phyloP scores from a whole-genome alignment of 1,140 invertebrate species.

The Propsilocerus akamusi region DNA sequence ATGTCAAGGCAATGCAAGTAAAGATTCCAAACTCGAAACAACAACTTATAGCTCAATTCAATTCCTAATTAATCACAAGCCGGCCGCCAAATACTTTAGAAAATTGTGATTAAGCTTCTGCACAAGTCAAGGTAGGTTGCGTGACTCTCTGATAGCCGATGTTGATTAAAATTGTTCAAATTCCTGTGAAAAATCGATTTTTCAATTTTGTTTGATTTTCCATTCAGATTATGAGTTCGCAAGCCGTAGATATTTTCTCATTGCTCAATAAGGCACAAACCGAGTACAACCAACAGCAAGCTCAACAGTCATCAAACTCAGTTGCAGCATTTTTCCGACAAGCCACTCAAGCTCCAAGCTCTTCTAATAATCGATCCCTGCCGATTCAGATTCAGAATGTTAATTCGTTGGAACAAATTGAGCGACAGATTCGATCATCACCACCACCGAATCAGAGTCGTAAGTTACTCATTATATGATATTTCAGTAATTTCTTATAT shows the following conservation, averaged over 20 bases:
- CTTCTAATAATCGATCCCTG: not conserved
- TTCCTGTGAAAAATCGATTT: not conserved
- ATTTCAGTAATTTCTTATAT: not conserved
- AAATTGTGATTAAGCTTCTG: not conserved
- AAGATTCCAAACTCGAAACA: too few relatives aligned
- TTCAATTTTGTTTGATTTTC: not conserved
- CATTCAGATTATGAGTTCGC: not conserved
- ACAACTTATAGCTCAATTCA: too few relatives aligned
- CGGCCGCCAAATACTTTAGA: too few relatives aligned
- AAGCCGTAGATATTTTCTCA: not conserved
- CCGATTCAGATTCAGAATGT: not conserved
- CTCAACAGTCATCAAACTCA: not conserved
- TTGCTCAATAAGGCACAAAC: not conserved
- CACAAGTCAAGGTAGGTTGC: not conserved
- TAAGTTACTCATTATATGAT: not conserved
- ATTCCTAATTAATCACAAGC: too few relatives aligned
- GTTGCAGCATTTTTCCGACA: not conserved
- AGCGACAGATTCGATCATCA: not conserved
- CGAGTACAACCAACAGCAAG: not conserved
- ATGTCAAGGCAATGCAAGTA: too few relatives aligned
- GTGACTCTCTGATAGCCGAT: not conserved
- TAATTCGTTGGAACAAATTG: not conserved
- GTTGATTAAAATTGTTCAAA: too few relatives aligned
- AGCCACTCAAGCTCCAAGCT: not conserved
- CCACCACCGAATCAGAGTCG: not conserved